These are phyloP conservation scores for Myripristis murdjan DNA, from an alignment of 2,797 vertebrate species.

Conservation along the genomic window DNA sequence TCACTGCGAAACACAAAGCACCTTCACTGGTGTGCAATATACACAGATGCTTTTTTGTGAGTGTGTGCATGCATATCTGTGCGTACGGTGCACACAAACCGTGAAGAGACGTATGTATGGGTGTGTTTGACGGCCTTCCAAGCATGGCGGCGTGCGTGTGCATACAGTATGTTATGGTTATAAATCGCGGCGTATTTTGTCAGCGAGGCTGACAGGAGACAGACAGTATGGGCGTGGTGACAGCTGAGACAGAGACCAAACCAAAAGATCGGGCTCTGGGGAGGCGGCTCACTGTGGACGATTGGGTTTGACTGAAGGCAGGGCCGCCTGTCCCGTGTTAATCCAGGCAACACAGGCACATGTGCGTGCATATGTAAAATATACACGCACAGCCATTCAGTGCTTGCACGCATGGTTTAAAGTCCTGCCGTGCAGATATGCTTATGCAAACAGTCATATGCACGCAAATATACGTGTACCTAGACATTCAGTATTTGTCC, in stretches of 20 bases:
- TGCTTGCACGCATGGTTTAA: constrained; percentile 9
- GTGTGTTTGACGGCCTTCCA: neutral
- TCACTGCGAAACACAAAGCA: constrained; percentile 16
- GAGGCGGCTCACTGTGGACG: constrained; percentile 53
- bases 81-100: neutral
- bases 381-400: constrained; percentile 20
- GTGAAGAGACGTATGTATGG: neutral
- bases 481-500: constrained; percentile 7
- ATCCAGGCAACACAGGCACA: constrained; percentile 50
- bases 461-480: neutral
- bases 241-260: constrained; percentile 69
- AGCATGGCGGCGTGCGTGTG: neutral
- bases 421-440: neutral
- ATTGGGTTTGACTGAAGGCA: constrained; percentile 57
- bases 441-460: neutral
- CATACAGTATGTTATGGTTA: constrained; percentile 22
- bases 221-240: constrained; percentile 65
- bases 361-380: constrained; percentile 25
- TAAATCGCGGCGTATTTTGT: constrained; percentile 52
- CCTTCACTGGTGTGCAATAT: constrained; percentile 7
- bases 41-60: constrained; percentile 1
- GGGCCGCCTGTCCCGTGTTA: constrained; percentile 64
- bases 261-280: constrained; percentile 50
- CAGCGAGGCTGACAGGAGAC: constrained; percentile 61
- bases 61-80: neutral